A percentile compares a stretch with the other conserved stretches of the same genome.
These are phyloP conservation scores for Clarias pachynema DNA, from an alignment of 2,797 vertebrate species.

Conservation along the genomic window DNA sequence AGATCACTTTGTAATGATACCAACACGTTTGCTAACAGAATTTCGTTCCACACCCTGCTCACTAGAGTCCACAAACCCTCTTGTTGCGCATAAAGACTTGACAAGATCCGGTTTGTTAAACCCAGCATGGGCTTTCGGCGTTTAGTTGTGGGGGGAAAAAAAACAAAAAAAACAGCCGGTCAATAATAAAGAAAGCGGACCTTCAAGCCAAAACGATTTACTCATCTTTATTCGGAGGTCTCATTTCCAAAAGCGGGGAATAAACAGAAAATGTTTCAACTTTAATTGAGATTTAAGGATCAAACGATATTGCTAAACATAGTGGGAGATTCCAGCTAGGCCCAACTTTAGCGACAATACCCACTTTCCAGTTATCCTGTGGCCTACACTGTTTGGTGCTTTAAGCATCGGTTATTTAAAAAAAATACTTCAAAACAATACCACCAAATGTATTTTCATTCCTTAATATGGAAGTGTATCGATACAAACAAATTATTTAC, in stretches of 20 bases:
- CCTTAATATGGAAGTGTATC: background rate
- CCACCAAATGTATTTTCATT: background rate
- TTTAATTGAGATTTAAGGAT: background rate
- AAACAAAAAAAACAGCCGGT: background rate
- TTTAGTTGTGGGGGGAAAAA: background rate
- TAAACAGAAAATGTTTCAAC: background rate
- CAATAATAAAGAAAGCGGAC: background rate
- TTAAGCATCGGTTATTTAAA: background rate
- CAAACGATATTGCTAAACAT: background rate
- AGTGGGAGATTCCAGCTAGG: background rate
- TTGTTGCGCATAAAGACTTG: background rate
- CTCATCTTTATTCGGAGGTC: background rate
- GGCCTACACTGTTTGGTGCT: constrained; percentile 1
- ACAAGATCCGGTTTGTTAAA: constrained; percentile 16
- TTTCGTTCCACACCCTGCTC: constrained; percentile 16
- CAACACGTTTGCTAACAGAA: background rate
- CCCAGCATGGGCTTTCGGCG: background rate
- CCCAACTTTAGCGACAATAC: background rate
- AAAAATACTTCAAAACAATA: background rate
- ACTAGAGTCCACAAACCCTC: background rate
- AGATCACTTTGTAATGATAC: constrained; percentile 4
- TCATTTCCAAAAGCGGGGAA: background rate
- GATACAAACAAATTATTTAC: background rate
- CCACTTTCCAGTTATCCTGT: background rate
- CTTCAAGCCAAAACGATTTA: background rate